These are phyloP conservation scores for Pegoplata infirma DNA, from an alignment of 2,888 invertebrate genomes.

Conservation along the genomic window DNA sequence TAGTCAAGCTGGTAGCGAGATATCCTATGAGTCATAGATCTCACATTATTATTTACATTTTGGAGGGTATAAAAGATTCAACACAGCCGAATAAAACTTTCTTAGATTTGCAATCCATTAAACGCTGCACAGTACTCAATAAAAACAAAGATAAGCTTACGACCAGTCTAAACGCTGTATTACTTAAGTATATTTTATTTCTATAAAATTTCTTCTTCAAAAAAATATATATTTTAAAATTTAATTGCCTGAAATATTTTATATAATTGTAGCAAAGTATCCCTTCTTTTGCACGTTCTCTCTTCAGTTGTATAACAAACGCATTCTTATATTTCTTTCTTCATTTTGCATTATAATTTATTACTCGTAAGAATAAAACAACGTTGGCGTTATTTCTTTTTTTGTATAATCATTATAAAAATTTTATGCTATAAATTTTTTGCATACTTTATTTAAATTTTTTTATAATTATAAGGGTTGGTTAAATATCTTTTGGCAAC, in stretches of 20 bases:
- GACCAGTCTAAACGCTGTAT: too few species aligned
- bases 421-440: constrained; percentile 4
- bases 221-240: neutral
- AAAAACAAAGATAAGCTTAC: too few species aligned
- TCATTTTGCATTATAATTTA: neutral
- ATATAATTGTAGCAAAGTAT: neutral
- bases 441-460: constrained; percentile 40
- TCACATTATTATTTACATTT: too few species aligned
- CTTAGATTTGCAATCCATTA: too few species aligned
- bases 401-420: neutral
- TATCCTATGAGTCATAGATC: too few species aligned
- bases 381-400: neutral
- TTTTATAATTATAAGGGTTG: constrained; percentile 31
- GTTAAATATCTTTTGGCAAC: neutral
- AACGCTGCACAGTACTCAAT: too few species aligned
- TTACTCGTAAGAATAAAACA: neutral
- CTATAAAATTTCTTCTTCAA: neutral
- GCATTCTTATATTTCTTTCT: too few species aligned
- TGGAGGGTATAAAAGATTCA: too few species aligned
- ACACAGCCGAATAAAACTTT: too few species aligned
- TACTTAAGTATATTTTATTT: neutral
- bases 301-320: neutral
- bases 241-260: neutral
- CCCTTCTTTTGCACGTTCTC: neutral
- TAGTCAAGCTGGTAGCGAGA: too few species aligned